Conservation (phyloP, 37 sponge, comb jelly and placozoan species). For the Hormiphora californensis region DNA sequence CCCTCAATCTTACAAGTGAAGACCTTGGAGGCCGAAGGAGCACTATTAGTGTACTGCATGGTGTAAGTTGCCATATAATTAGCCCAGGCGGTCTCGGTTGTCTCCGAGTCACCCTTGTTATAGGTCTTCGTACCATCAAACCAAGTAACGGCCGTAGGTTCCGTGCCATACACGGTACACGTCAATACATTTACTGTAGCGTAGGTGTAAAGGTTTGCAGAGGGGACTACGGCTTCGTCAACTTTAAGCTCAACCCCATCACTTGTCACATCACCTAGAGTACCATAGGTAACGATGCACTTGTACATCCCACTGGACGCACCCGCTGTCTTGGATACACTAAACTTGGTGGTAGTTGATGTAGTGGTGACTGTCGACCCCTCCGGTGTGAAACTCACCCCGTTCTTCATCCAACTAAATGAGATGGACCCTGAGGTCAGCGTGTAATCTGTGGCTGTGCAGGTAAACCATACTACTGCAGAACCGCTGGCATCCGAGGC, state of each 20-base stretch:
- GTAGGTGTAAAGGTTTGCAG: neutral
- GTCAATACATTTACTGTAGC: neutral
- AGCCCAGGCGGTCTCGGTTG: neutral
- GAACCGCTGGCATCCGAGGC: neutral
- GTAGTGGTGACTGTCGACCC: too few relatives aligned
- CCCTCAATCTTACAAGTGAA: neutral
- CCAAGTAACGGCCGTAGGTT: neutral
- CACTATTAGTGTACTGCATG: neutral
- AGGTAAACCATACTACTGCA: neutral
- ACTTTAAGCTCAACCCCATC: too few relatives aligned
- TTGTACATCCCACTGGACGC: neutral
- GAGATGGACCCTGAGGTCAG: neutral
- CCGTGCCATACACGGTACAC: neutral
- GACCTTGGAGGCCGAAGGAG: neutral
- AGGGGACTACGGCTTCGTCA: too few relatives aligned
- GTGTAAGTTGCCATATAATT: neutral
- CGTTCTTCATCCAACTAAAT: neutral
- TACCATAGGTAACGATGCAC: neutral
- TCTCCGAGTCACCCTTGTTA: neutral
- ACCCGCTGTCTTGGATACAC: neutral
- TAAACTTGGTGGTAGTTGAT: neutral
- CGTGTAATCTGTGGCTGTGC: neutral
- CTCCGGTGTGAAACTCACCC: neutral
- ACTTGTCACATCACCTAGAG: neutral
- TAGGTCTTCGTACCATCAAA: neutral